phyloP scores from a whole-genome alignment of 2,888 invertebrate genomes.

The Thera obeliscata region DNA sequence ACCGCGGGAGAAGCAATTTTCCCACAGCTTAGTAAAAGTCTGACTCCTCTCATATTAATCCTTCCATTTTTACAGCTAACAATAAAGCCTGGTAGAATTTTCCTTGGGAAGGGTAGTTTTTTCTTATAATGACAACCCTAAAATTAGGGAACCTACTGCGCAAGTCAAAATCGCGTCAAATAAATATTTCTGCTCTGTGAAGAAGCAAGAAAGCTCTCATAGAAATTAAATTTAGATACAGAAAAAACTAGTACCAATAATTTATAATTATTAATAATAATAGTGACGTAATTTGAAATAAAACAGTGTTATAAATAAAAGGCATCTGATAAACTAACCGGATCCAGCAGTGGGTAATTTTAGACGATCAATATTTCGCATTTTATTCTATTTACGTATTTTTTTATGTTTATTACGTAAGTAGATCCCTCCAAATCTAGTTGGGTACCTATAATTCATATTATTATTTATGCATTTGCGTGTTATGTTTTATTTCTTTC shows the following conservation, averaged over 20 bases:
- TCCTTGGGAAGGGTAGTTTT: conserved; percentile 28
- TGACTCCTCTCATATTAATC: too few relatives aligned
- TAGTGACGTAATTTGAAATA: background rate
- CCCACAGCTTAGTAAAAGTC: too few relatives aligned
- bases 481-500: too few relatives aligned
- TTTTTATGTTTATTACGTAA: too few relatives aligned
- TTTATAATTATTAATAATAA: background rate
- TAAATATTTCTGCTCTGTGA: conserved; percentile 40
- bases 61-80: too few relatives aligned
- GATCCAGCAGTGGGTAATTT: background rate
- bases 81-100: conserved; percentile 7
- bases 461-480: too few relatives aligned
- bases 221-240: background rate
- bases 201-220: conserved; percentile 23
- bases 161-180: conserved; percentile 61
- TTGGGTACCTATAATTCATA: too few relatives aligned
- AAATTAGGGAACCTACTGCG: conserved; percentile 47
- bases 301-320: background rate
- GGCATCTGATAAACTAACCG: background rate
- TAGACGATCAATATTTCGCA: background rate
- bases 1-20: too few relatives aligned
- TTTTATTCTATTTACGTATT: too few relatives aligned
- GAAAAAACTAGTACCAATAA: background rate
- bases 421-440: too few relatives aligned
- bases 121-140: conserved; percentile 47